phyloP scores from a whole-genome alignment of 2,888 invertebrate species.

The Herminia tarsipennalis region DNA sequence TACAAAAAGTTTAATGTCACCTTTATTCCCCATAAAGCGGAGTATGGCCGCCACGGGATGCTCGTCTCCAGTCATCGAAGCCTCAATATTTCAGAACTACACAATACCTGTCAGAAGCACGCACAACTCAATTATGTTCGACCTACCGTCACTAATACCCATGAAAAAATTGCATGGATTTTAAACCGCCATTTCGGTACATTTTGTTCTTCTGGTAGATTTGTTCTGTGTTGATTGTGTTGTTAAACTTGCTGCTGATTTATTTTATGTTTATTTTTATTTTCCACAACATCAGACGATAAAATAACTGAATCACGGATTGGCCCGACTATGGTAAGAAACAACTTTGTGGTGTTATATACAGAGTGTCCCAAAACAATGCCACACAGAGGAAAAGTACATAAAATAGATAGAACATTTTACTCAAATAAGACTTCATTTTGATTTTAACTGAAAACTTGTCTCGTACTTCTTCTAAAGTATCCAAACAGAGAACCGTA shows the following conservation, averaged over 20 bases:
- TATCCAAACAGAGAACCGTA: too few relatives aligned
- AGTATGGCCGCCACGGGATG: not conserved
- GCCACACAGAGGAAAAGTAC: too few relatives aligned
- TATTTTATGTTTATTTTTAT: too few relatives aligned
- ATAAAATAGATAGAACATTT: too few relatives aligned
- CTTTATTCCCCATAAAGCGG: not conserved
- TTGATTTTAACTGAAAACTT: too few relatives aligned
- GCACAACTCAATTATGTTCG: slow-evolving; percentile 61
- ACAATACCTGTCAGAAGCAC: slow-evolving; percentile 57
- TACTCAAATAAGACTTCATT: too few relatives aligned
- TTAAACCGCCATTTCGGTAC: slow-evolving; percentile 40
- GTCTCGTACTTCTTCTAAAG: too few relatives aligned
- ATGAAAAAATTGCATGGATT: slow-evolving; percentile 45
- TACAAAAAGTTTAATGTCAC: not conserved
- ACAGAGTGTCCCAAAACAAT: too few relatives aligned
- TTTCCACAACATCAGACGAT: too few relatives aligned
- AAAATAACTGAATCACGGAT: too few relatives aligned
- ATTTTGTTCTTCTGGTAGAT: slow-evolving; percentile 24
- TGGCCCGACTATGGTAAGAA: too few relatives aligned
- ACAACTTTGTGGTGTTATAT: too few relatives aligned
- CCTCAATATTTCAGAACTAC: slow-evolving; percentile 41
- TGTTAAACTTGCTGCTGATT: not conserved
- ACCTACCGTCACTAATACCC: slow-evolving; percentile 56
- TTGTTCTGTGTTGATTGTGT: slow-evolving; percentile 14
- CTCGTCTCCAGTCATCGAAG: slow-evolving; percentile 19